phyloP scores from a whole-genome alignment of 2,797 vertebrate genomes.

The Onychomys torridus region DNA sequence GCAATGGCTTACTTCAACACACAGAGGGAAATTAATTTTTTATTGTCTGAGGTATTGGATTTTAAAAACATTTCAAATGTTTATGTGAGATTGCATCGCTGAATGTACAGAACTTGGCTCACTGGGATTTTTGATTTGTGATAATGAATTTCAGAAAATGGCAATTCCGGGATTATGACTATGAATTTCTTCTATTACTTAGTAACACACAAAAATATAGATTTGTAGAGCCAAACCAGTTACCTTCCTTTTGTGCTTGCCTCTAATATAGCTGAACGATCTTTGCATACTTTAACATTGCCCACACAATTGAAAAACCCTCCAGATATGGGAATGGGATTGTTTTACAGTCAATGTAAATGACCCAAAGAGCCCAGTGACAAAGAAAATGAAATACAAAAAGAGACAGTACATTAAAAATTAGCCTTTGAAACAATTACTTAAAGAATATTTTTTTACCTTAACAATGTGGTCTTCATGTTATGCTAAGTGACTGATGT shows the following conservation, averaged over 20 bases:
- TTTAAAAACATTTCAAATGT: constrained; percentile 63
- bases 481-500: not conserved
- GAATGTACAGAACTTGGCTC: constrained; percentile 51
- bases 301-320: constrained; percentile 51
- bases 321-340: constrained; percentile 2
- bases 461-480: not conserved
- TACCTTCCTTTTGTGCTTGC: constrained; percentile 83
- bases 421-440: not conserved
- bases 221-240: constrained; percentile 86
- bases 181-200: constrained; percentile 85
- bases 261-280: constrained; percentile 57
- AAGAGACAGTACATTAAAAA: not conserved
- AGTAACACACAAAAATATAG: constrained; percentile 88
- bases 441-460: not conserved
- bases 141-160: constrained; percentile 84
- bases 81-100: constrained; percentile 62
- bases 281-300: constrained; percentile 73
- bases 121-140: constrained; percentile 72
- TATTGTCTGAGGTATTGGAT: not conserved
- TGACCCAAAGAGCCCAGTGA: not conserved
- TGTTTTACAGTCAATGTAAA: constrained; percentile 23
- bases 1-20: constrained; percentile 3
- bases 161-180: constrained; percentile 75
- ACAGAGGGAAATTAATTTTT: constrained; percentile 48
- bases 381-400: not conserved